phyloP scores from a whole-genome alignment of 2,888 invertebrate species.

The Lumbricus terrestris region DNA sequence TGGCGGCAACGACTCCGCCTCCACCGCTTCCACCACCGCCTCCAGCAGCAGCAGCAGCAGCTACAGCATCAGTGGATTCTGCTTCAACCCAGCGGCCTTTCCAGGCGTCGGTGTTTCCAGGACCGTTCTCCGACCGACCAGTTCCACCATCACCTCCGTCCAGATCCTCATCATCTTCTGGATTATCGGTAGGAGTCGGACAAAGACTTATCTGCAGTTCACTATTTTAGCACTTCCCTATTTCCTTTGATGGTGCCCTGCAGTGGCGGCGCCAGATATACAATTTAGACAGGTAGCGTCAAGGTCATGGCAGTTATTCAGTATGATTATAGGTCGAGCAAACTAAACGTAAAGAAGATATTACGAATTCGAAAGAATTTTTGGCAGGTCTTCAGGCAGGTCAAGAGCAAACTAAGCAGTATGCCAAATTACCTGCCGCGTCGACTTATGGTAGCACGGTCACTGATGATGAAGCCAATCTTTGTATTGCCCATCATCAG shows the following conservation, averaged over 20 bases:
- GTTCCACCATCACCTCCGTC: conserved; percentile 55
- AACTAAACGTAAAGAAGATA: too few relatives aligned
- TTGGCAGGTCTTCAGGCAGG: too few relatives aligned
- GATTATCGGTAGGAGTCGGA: conserved; percentile 57
- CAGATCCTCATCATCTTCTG: conserved; percentile 59
- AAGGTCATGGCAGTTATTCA: too few relatives aligned
- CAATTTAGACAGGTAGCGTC: too few relatives aligned
- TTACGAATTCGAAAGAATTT: too few relatives aligned
- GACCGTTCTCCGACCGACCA: conserved; percentile 47
- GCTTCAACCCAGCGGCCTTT: conserved; percentile 4
- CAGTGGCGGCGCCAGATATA: too few relatives aligned
- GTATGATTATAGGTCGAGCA: not conserved
- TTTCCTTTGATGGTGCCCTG: not conserved
- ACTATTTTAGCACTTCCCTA: not conserved
- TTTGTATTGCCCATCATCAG: too few relatives aligned
- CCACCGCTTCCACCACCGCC: not conserved
- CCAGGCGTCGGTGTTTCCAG: not conserved
- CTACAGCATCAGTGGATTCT: not conserved
- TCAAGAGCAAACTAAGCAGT: too few relatives aligned
- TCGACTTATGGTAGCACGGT: too few relatives aligned
- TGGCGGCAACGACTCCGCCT: not conserved
- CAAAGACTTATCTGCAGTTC: not conserved
- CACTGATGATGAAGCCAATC: too few relatives aligned
- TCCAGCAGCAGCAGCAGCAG: not conserved
- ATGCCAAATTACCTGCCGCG: too few relatives aligned